Evolutionary conservation across 1,140 invertebrate genomes (phyloP).

Genomic region (Magallana gigas): DNA sequence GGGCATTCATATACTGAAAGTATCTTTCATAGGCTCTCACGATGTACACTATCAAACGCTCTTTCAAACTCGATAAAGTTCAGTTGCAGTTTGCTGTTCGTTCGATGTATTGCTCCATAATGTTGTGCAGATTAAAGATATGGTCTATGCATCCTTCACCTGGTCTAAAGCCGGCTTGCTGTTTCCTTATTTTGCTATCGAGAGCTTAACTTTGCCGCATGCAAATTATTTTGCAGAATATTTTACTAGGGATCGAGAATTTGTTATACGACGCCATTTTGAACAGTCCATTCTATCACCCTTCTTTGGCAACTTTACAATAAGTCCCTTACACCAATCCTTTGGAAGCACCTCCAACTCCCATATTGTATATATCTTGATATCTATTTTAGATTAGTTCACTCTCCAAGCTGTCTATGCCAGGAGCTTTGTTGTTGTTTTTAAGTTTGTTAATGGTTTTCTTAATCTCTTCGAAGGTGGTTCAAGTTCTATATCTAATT

Average conservation of each 20-base stretch:
- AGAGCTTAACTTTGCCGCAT: not conserved
- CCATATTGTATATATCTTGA: not conserved
- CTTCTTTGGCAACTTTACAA: constrained; percentile 31
- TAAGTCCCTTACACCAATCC: not conserved
- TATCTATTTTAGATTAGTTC: constrained; percentile 26
- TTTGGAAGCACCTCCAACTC: not conserved
- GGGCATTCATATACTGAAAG: not conserved
- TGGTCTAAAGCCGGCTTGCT: constrained; percentile 3
- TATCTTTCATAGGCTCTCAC: constrained; percentile 15
- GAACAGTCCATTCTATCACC: constrained; percentile 1
- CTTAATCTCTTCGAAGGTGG: not conserved
- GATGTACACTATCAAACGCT: constrained; percentile 34
- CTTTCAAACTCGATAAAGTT: constrained; percentile 7
- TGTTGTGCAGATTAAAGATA: constrained; percentile 31
- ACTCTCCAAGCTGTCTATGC: not conserved
- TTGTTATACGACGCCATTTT: not conserved
- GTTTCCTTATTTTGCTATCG: constrained; percentile 10
- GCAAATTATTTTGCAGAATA: constrained; percentile 21
- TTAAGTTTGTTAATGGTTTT: not conserved
- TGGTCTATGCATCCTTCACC: constrained; percentile 29
- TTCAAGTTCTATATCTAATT: not conserved
- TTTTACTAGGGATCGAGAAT: constrained; percentile 13
- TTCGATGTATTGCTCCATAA: constrained; percentile 35
- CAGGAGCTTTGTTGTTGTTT: constrained; percentile 17
- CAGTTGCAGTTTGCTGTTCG: constrained; percentile 8